phyloP scores from a whole-genome alignment of 2,888 invertebrate genomes.

The Drosophila robusta region DNA sequence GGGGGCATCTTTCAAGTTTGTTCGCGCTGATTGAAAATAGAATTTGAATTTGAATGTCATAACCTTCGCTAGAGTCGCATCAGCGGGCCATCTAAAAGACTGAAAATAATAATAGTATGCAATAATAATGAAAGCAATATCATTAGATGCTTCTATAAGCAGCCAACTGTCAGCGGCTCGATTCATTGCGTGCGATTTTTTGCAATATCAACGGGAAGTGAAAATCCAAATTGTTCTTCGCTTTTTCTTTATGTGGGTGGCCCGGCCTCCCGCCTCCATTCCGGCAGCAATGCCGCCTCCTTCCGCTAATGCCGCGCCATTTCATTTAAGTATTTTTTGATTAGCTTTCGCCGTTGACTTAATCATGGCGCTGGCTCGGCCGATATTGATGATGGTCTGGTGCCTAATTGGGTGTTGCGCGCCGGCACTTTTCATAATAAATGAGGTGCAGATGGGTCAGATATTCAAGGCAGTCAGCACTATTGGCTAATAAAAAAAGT shows the following conservation, averaged over 20 bases:
- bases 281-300: neutral
- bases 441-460: conserved; percentile 10
- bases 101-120: conserved; percentile 17
- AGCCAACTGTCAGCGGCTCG: conserved; percentile 16
- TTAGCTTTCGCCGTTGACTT: conserved; percentile 50
- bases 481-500: conserved; percentile 4
- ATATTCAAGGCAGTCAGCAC: neutral
- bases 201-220: conserved; percentile 39
- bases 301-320: conserved; percentile 51
- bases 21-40: conserved; percentile 72
- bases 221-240: conserved; percentile 35
- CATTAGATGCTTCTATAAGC: conserved; percentile 12
- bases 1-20: conserved; percentile 59
- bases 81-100: conserved; percentile 39
- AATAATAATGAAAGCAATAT: conserved; percentile 20
- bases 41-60: conserved; percentile 72
- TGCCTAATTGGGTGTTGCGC: conserved; percentile 47
- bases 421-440: conserved; percentile 17
- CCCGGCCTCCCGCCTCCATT: neutral
- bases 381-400: conserved; percentile 31
- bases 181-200: conserved; percentile 42
- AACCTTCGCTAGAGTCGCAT: conserved; percentile 70
- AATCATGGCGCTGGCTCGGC: conserved; percentile 20
- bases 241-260: conserved; percentile 23
- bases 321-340: conserved; percentile 70